Percentiles rank a stretch among this genome's conserved stretches.
These are phyloP conservation scores for Ammodytes dubius DNA, from an alignment of 2,113 vertebrate species.

Conservation along the genomic window DNA sequence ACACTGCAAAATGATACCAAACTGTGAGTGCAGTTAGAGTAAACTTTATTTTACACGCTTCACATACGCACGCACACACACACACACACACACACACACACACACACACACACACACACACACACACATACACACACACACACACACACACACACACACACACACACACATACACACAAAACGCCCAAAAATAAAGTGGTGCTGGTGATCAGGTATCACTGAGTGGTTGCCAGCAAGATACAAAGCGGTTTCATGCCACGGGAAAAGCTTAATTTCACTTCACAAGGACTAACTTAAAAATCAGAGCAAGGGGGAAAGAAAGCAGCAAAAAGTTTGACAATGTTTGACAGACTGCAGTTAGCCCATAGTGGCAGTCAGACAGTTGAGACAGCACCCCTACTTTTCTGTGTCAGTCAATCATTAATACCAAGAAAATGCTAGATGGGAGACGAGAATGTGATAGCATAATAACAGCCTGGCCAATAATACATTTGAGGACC, in stretches of 20 bases:
- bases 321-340: neutral
- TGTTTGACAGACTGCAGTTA: slow-evolving; percentile 2
- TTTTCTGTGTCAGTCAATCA: neutral
- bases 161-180: neutral
- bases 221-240: neutral
- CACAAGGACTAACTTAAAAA: neutral
- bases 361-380: neutral
- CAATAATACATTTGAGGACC: neutral
- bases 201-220: slow-evolving; percentile 13
- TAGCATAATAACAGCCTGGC: neutral
- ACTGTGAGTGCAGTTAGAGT: slow-evolving; percentile 30
- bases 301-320: neutral
- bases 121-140: no score
- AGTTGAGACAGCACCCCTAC: neutral
- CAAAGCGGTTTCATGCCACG: neutral
- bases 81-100: neutral
- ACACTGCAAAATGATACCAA: slow-evolving; percentile 5
- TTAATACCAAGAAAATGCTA: neutral
- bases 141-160: slow-evolving; percentile 9
- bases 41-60: slow-evolving; percentile 10
- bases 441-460: neutral
- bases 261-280: neutral
- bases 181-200: slow-evolving; percentile 22
- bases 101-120: neutral
- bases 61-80: no score